Conservation (phyloP, 2,888 invertebrate genomes). For the Acronicta aceris region DNA sequence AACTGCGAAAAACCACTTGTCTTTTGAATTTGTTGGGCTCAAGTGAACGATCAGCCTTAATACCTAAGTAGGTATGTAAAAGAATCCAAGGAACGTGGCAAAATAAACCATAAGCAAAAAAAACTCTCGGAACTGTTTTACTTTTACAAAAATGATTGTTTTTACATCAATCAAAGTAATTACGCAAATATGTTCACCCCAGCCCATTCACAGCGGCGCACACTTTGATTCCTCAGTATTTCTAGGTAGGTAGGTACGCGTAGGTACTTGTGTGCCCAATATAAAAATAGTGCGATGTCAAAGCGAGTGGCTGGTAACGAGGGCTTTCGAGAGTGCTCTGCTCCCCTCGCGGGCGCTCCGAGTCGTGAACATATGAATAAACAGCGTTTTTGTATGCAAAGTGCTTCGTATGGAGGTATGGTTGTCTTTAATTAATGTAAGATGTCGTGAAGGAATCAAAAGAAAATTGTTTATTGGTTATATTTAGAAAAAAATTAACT, state of each 20-base stretch:
- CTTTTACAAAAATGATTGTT: constrained; percentile 36
- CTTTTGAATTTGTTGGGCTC: no score
- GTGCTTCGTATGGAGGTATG: constrained; percentile 9
- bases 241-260: neutral
- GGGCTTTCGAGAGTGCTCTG: constrained; percentile 42
- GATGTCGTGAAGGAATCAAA: neutral
- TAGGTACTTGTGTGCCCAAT: constrained; percentile 38
- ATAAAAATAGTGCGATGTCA: constrained; percentile 50
- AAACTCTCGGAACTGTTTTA: constrained; percentile 17
- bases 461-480: neutral
- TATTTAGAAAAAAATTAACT: no score
- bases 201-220: constrained; percentile 6
- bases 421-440: constrained; percentile 18
- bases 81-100: no score
- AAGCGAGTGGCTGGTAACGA: constrained; percentile 56
- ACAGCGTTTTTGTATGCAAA: constrained; percentile 40
- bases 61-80: no score
- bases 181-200: constrained; percentile 57
- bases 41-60: no score
- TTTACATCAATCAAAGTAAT: constrained; percentile 57
- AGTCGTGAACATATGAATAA: constrained; percentile 50
- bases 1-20: no score
- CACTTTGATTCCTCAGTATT: constrained; percentile 26
- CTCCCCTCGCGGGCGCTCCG: constrained; percentile 24
- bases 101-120: no score